Base-by-base conservation (phyloP, 2,797 vertebrate genomes). In the Pelodytes ibericus region DNA sequence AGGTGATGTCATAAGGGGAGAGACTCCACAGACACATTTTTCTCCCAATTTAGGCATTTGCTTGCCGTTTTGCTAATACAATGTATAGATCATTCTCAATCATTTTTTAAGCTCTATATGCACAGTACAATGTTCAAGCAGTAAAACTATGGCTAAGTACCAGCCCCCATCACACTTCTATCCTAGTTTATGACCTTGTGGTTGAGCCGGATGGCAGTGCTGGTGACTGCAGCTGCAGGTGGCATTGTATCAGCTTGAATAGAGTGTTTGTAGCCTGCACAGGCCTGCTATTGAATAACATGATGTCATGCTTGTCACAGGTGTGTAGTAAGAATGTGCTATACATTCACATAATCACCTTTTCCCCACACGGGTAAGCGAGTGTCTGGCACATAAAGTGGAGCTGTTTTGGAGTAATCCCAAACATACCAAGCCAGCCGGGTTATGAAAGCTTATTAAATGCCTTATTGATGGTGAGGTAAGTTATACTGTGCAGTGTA, bases 221-320 rank as follows among this genome's bases (percentile, higher is more conserved):
- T 22, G 25, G 13, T 22, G 24, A 20, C 2, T 27, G 16, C 25
- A 62, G 64, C 53, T 61, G 58, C 74, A 75, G 74, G 74, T 75
- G 65, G 65, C n/a, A 70, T 68, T 75, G 73, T 67, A 63, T 47
- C 22, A 2, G 30, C 24, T 29, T 76, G 74, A 76, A 76, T 76
- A 30, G 74, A 1, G 74, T 4, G 30, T 56, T 60, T 76, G 74
- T 76, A 15, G 31, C 44, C 56, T 4, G 61, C 36, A 59, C 72
- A 67, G 53, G 56, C 29, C 11, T 15, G 8, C 49, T 51, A 61
- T 69, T 60, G 33, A 75, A 36, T 41, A 58, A 36, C 24, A 18
- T 75, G 74, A 75, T 39, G 66, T 70, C 74, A 76, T 63, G 47
- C 22, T 11, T 41, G 66, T 70, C 29, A 31, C 66, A 76, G 74